Base-by-base conservation (phyloP, 2,113 vertebrate species). In the Nothoprocta pentlandii region DNA sequence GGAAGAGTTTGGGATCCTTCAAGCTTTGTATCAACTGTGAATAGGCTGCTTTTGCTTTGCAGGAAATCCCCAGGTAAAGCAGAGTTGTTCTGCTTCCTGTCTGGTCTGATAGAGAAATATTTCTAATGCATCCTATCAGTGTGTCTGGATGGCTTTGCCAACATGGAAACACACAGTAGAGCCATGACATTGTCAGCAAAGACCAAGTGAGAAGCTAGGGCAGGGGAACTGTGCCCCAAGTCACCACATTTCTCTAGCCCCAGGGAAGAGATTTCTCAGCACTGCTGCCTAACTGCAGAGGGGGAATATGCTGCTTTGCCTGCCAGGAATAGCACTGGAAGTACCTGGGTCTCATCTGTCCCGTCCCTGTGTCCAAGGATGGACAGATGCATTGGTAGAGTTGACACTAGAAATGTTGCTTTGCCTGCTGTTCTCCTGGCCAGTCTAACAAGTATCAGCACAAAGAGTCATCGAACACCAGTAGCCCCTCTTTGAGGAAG, bases 31-130 rank as follows among this genome's bases (percentile, higher is more conserved):
- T 23, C 77, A 70, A 26, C 91, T 69, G 25, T 63, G 89, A 71
- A 64, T 79, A 80, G 93, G 76, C 69, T 61, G 70, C 54, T 77
- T 73, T 80, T 59, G 47, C 66, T 82, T 44, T 30, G 21, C 58
- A 76, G 59, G 81, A 94, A 95, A 90, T 97, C 85, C 81, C 76
- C 87, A 92, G 83, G 95, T 94, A 66, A 81, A 79, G 90, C 59
- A 61, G 80, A 94, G 81, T 58, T 4, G 6, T 59, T 79, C 63
- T 53, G 54, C 56, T 92, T 93, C 89, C 90, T 10, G 7, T 70
- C 89, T 83, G 74, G 32, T 26, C 47, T 84, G 46, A 58, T 11
- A 10, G 81, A n/a, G 77, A 5, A 87, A 63, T 44, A 11, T 63
- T 49, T 73, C 67, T 51, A 5, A 4, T 0, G 0, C 2, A 3